A percentile compares a stretch with the other conserved stretches of the same genome.
Conservation (phyloP, 2,888 invertebrate species). For the Orthonychiurus folsomi region DNA sequence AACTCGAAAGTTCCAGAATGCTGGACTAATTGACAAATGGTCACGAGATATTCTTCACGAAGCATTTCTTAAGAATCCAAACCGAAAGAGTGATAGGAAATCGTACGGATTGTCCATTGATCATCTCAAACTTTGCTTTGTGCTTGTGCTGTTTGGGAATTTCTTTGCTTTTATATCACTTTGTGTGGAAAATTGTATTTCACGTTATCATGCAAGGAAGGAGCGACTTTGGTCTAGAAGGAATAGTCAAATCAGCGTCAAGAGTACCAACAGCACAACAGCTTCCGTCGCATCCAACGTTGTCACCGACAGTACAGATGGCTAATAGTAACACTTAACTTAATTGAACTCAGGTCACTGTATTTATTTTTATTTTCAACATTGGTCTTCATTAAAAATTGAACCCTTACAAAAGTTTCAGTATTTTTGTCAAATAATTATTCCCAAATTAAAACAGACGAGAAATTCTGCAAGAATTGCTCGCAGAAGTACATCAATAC, state of each 20-base stretch:
- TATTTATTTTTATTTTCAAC: too few species aligned
- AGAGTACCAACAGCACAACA: background rate
- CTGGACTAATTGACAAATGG: conserved; percentile 91
- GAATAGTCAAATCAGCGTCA: background rate
- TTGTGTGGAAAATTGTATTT: conserved; percentile 3
- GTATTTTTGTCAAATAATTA: too few species aligned
- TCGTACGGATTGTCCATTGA: conserved; percentile 25
- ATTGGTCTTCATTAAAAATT: too few species aligned
- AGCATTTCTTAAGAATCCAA: conserved; percentile 30
- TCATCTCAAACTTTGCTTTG: conserved; percentile 34
- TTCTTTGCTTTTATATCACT: conserved; percentile 9
- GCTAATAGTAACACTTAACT: background rate
- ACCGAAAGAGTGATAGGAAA: conserved; percentile 19
- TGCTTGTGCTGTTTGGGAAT: conserved; percentile 11
- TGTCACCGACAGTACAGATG: conserved; percentile 6
- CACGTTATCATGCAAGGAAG: background rate
- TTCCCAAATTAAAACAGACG: too few species aligned
- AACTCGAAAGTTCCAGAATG: conserved; percentile 56
- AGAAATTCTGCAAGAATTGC: too few species aligned
- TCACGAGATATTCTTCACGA: conserved; percentile 66
- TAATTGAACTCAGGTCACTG: too few species aligned
- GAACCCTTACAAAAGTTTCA: too few species aligned
- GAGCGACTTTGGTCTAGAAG: background rate
- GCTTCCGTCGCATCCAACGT: background rate
- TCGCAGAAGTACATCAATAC: too few species aligned